Base-by-base conservation (phyloP, 2,888 invertebrate genomes). In the Troides aeacus region DNA sequence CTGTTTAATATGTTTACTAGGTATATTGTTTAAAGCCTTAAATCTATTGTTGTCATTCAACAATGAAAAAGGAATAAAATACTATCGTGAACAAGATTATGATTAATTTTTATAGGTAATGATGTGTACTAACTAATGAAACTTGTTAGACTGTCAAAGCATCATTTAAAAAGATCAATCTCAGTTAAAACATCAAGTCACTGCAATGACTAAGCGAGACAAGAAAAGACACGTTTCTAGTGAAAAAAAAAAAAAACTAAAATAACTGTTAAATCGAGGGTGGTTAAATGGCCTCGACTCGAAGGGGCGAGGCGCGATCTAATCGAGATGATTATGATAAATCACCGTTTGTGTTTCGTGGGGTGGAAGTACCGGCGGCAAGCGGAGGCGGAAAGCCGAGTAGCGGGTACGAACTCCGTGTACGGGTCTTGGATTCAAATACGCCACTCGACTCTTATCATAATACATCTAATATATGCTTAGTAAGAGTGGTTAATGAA, bases 201-300 rank as follows among this genome's bases (percentile, higher is more conserved):
- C 76, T 74, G 69, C 74, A 70, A 76, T 81, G 81, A 81, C 80
- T 80, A 79, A 79, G 81, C 77, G 78, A 74, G 69, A 62, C 60
- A 77, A 82, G 80, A 81, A 84, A 83, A 84, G 82, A 81, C 84
- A 82, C 81, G 84, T 80, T 82, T 78, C 75, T 50, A 56, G 72
- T 72, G 81, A 84, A 84, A 86, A 83, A 85, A 85, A 88, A 88
- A 82, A 30, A 88, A 88, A 82, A 84, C 84, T 84, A 88, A 86
- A 89, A 89, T 88, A 88, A 88, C 83, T 85, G 91, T 89, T 89
- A 90, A 90, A 90, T 90, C 87, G 90, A 89, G 91, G 91, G 90
- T 87, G 85, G 85, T 83, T 87, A 87, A 86, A 84, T 84, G 83
- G 82, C 83, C 82, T 85, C 82, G 79, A 82, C 74, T 81, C 70